Evolutionary conservation across 2,113 vertebrate genomes (phyloP), one percentile per base, ranked within the genome.

Genomic region (Nymphicus hollandicus): DNA sequence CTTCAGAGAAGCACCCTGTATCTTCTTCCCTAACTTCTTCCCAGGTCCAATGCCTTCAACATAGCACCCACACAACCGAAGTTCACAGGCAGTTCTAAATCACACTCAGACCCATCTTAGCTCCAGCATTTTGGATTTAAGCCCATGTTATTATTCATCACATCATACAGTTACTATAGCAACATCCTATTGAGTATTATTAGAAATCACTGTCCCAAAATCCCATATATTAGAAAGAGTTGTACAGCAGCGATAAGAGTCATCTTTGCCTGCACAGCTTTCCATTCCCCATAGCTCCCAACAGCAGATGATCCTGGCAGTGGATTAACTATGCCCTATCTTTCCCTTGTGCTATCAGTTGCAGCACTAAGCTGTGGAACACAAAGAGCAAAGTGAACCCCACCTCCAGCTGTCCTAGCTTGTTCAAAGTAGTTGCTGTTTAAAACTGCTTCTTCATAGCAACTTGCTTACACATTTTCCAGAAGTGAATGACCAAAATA

Each of bases 121-220:
- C 72, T 93, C 60, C 86, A 91, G 81, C 3, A 0, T 68, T 73
- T 91, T 91, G 96, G 65, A 95, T 89, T 29, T 65, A 29, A 95
- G 91, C 86, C 91, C 81, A 58, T 27, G 15, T 87, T 89, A 91
- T 89, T 91, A 95, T 92, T 94, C 91, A 89, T 53, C 81, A 87
- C 81, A 84, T 72, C 3, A 1, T 65, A 94, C 17, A 71, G 93
- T 95, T 97, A 70, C 94, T 81, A 97, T 95, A 84, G 96, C 77
- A 94, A 95, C 91, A 61, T 8, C 78, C 74, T 91, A 96, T 95
- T 91, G 89, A 89, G 81, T 72, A 95, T 94, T 95, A 95, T 95
- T 97, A 96, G 77, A 95, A 93, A 89, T 76, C 56, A 33, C 72
- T 39, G 50, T 43, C 90, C 94, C 89, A 27, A 89, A 79, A 95